Conservation (phyloP, 2,797 vertebrate genomes). For the Onychomys leucogaster region DNA sequence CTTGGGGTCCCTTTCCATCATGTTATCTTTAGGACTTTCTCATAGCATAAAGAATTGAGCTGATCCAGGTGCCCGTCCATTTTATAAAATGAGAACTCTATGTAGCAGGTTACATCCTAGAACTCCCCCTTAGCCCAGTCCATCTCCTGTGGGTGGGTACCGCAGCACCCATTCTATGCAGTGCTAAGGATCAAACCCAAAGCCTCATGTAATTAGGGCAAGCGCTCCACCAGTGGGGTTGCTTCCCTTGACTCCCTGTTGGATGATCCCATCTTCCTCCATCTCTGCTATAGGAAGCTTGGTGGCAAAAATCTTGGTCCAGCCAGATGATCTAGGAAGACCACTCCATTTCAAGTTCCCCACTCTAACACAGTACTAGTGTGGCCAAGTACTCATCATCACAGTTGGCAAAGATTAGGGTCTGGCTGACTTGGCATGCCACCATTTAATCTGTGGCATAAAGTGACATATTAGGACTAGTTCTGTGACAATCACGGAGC, state of each 20-base stretch:
- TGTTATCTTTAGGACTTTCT: neutral
- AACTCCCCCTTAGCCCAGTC: neutral
- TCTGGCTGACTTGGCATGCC: neutral
- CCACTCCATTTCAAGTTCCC: neutral
- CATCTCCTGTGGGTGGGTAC: neutral
- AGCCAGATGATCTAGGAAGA: neutral
- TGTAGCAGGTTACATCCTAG: neutral
- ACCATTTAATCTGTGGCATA: neutral
- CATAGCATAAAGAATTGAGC: neutral
- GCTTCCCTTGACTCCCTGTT: neutral
- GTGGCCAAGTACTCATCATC: neutral
- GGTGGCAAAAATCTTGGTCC: neutral
- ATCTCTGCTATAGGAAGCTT: neutral
- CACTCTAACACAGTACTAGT: neutral
- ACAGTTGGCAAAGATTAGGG: neutral
- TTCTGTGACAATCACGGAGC: neutral
- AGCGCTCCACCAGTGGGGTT: too few species aligned
- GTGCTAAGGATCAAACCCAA: neutral
- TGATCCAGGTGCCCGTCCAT: too few species aligned
- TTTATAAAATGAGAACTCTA: neutral
- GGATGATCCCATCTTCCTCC: neutral
- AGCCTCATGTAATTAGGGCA: neutral
- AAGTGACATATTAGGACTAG: neutral
- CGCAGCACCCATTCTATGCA: neutral
- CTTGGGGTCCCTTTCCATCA: neutral